phyloP scores from a whole-genome alignment of 2,888 invertebrate species.

The Syritta pipiens region DNA sequence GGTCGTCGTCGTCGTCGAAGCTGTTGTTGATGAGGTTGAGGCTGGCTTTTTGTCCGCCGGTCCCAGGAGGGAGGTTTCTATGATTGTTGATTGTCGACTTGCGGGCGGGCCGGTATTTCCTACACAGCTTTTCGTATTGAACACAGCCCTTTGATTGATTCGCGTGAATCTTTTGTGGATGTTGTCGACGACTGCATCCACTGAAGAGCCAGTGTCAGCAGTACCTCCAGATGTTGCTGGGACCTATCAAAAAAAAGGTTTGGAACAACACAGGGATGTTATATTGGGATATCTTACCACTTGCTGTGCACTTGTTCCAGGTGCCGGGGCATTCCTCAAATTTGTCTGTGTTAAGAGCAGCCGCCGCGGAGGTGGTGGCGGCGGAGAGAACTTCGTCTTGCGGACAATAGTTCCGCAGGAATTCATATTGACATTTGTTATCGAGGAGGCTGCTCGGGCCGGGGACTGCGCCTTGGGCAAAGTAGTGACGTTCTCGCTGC shows the following conservation, averaged over 20 bases:
- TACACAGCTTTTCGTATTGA: constrained; percentile 71
- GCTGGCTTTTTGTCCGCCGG: constrained; percentile 73
- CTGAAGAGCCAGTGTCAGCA: constrained; percentile 80
- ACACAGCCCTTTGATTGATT: constrained; percentile 76
- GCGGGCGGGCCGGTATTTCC: constrained; percentile 71
- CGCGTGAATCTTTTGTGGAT: constrained; percentile 73
- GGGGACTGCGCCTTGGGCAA: constrained; percentile 69
- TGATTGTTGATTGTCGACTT: constrained; percentile 75
- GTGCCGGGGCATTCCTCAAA: constrained; percentile 71
- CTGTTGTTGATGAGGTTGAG: constrained; percentile 78
- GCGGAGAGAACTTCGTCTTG: constrained; percentile 72
- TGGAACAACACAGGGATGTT: no score
- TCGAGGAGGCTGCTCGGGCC: constrained; percentile 2
- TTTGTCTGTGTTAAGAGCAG: constrained; percentile 77
- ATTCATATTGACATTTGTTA: constrained; percentile 59
- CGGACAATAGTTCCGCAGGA: constrained; percentile 68
- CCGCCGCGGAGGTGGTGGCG: constrained; percentile 78
- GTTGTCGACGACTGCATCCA: constrained; percentile 79
- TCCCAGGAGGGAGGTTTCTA: constrained; percentile 78
- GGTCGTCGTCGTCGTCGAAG: constrained; percentile 74
- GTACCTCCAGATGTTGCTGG: constrained; percentile 77
- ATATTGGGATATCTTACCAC: constrained; percentile 72
- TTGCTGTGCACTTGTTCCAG: constrained; percentile 68
- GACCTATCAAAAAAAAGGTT: constrained; percentile 71
- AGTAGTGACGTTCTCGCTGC: constrained; percentile 81